Percentiles rank a stretch among this genome's conserved stretches.
Evolutionary conservation across 37 sponge, comb jelly and placozoan species (phyloP).

Genomic region (Cliona cf. orientalis): DNA sequence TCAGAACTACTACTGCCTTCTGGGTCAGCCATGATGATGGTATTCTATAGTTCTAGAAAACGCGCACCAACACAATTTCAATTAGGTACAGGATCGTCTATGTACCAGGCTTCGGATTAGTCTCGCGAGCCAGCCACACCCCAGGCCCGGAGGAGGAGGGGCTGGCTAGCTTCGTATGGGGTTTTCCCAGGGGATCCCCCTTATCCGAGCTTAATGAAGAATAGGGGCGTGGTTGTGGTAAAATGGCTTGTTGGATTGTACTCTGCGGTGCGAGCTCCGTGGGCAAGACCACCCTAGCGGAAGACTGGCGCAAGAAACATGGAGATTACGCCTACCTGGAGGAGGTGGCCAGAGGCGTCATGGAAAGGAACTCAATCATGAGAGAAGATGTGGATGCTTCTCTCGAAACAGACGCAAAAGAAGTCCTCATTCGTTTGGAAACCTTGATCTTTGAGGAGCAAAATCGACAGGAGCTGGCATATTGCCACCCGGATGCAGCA

Average conservation of each 20-base stretch:
- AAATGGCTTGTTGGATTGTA: constrained; percentile 51
- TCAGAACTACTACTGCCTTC: too few relatives aligned
- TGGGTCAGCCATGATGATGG: too few relatives aligned
- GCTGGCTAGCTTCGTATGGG: too few relatives aligned
- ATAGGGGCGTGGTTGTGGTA: too few relatives aligned
- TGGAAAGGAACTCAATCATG: constrained; percentile 32
- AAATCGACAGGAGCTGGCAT: constrained; percentile 43
- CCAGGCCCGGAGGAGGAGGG: too few relatives aligned
- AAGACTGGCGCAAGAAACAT: constrained; percentile 65
- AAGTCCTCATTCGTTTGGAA: constrained; percentile 56
- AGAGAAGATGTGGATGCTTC: constrained; percentile 53
- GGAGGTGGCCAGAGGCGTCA: constrained; percentile 70
- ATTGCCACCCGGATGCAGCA: not conserved
- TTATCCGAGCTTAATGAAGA: too few relatives aligned
- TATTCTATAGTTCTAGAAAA: too few relatives aligned
- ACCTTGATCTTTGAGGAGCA: constrained; percentile 58
- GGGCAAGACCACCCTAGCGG: constrained; percentile 71
- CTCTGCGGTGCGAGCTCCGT: constrained; percentile 78
- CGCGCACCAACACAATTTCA: too few relatives aligned
- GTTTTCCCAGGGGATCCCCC: too few relatives aligned
- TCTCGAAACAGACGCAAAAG: constrained; percentile 47
- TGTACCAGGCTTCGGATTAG: too few relatives aligned
- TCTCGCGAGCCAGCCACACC: too few relatives aligned
- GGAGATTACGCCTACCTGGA: constrained; percentile 36
- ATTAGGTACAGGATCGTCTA: too few relatives aligned